Conservation (phyloP, 1,140 invertebrate species). For the Caenorhabditis briggsae region DNA sequence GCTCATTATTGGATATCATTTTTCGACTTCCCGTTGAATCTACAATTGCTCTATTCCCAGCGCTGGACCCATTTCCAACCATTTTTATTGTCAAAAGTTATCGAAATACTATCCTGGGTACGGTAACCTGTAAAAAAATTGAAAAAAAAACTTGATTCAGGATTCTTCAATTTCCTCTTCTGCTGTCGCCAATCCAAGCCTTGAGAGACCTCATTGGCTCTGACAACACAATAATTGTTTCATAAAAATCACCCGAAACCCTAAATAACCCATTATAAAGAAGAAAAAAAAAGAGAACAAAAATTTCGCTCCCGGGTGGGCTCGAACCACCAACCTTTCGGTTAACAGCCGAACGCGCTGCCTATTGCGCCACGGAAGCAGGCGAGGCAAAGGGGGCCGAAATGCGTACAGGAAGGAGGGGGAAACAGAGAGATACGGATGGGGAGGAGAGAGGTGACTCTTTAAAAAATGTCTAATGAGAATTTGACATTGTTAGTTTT, state of each 20-base stretch:
- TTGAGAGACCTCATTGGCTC: too few relatives aligned
- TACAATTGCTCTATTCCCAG: neutral
- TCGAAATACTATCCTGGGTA: neutral
- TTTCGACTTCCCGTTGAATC: neutral
- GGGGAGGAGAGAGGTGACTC: too few relatives aligned
- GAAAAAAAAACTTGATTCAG: too few relatives aligned
- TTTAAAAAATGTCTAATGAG: too few relatives aligned
- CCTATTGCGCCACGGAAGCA: conserved; percentile 66
- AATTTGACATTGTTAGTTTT: too few relatives aligned
- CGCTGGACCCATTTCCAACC: neutral
- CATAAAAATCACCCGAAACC: too few relatives aligned
- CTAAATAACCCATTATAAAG: too few relatives aligned
- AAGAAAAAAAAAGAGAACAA: neutral
- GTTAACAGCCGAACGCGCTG: conserved; percentile 77
- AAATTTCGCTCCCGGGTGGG: conserved; percentile 75
- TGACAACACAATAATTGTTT: too few relatives aligned
- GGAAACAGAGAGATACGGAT: neutral
- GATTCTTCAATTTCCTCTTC: too few relatives aligned
- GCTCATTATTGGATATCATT: neutral
- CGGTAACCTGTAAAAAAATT: too few relatives aligned
- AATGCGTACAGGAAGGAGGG: neutral
- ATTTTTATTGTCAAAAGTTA: conserved; percentile 14
- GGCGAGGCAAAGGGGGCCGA: neutral
- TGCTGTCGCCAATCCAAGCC: too few relatives aligned
- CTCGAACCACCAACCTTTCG: conserved; percentile 78